Conservation (phyloP, 2,113 vertebrate species). For the Barbus barbus region DNA sequence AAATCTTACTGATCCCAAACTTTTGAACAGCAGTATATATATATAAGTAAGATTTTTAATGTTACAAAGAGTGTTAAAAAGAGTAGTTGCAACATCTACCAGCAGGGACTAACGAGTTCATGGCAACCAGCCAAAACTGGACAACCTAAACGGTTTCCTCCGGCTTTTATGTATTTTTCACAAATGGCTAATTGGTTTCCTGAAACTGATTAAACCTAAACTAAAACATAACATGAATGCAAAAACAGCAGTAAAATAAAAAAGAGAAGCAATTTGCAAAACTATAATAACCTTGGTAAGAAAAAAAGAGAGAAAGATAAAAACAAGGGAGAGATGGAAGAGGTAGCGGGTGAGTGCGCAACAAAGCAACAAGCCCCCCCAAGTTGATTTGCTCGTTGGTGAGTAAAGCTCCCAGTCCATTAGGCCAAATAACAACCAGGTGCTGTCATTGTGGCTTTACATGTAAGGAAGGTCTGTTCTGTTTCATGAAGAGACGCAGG, state of each 20-base stretch:
- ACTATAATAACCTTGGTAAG: background rate
- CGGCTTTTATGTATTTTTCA: background rate
- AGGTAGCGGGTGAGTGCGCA: constrained; percentile 57
- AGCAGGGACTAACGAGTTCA: background rate
- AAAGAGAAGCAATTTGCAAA: background rate
- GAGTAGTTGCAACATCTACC: background rate
- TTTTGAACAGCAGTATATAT: too few species aligned
- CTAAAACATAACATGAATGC: background rate
- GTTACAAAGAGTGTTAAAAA: too few species aligned
- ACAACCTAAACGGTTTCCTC: background rate
- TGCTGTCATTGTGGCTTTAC: constrained; percentile 69
- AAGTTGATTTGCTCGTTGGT: constrained; percentile 69
- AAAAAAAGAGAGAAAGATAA: constrained; percentile 36
- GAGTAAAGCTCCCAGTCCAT: constrained; percentile 73
- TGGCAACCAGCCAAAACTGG: background rate
- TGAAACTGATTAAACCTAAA: background rate
- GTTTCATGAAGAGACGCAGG: constrained; percentile 75
- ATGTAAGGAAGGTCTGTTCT: constrained; percentile 69
- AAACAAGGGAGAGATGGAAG: constrained; percentile 9
- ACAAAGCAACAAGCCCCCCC: constrained; percentile 71
- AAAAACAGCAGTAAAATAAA: background rate
- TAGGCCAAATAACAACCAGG: constrained; percentile 81
- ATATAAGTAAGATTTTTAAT: too few species aligned
- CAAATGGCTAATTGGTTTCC: background rate
- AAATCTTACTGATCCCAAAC: too few species aligned